Evolutionary conservation across 2,888 invertebrate species (phyloP).

Genomic region (Barypeithes pellucidus): DNA sequence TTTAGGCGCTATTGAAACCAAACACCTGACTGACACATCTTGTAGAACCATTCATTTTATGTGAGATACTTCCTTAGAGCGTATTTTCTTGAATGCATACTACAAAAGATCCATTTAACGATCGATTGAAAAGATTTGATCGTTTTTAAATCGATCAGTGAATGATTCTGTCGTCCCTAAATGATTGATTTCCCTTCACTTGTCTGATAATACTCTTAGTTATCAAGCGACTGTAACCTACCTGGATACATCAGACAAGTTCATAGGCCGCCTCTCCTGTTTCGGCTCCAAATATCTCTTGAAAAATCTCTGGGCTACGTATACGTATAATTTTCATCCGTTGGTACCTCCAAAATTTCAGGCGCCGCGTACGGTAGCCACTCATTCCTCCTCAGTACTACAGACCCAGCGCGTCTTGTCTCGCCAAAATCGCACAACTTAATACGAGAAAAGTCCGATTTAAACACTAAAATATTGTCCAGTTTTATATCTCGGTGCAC

Average conservation of each 20-base stretch:
- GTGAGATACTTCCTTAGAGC: too few species aligned
- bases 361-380: constrained; percentile 97
- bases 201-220: too few species aligned
- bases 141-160: too few species aligned
- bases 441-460: constrained; percentile 92
- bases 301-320: constrained; percentile 91
- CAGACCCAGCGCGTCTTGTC: constrained; percentile 84
- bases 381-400: constrained; percentile 87
- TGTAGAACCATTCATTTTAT: too few species aligned
- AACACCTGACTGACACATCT: too few species aligned
- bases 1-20: too few species aligned
- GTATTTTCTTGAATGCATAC: too few species aligned
- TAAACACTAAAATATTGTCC: constrained; percentile 95
- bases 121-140: too few species aligned
- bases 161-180: too few species aligned
- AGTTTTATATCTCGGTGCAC: constrained; percentile 97
- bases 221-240: constrained; percentile 34
- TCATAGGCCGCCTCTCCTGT: constrained; percentile 82
- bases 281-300: constrained; percentile 92
- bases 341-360: constrained; percentile 87
- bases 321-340: constrained; percentile 88
- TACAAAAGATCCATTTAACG: too few species aligned
- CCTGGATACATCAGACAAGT: constrained; percentile 80
- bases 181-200: too few species aligned
- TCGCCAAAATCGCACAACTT: constrained; percentile 98